Conservation (phyloP, 2,888 invertebrate species). For the Amiota mariae region DNA sequence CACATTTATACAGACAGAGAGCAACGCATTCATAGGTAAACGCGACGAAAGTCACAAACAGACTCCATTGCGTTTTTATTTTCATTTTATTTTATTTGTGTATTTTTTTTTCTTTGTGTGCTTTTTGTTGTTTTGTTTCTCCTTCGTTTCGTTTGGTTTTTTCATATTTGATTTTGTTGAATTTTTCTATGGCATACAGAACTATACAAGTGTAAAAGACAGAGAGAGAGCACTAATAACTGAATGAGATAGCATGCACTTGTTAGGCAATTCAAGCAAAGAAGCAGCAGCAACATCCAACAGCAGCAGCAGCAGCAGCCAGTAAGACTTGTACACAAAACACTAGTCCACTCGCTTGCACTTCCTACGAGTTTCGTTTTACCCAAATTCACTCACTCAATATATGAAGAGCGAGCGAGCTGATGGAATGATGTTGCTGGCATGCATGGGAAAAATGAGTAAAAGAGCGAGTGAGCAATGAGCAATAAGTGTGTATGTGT, state of each 20-base stretch:
- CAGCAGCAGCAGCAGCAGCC: conserved; percentile 39
- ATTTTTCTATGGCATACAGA: background rate
- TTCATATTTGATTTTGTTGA: background rate
- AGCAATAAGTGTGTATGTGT: conserved; percentile 26
- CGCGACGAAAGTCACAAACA: conserved; percentile 66
- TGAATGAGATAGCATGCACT: background rate
- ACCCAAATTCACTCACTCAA: too few species aligned
- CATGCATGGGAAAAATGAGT: conserved; percentile 29
- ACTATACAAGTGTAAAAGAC: background rate
- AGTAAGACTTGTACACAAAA: background rate
- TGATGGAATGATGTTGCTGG: conserved; percentile 46
- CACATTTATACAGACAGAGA: conserved; percentile 1
- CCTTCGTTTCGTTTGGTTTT: background rate
- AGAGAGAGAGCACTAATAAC: background rate
- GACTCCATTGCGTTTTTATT: conserved; percentile 69
- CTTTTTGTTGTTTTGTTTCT: background rate
- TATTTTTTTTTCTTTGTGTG: background rate
- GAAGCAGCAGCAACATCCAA: conserved; percentile 27
- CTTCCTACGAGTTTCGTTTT: too few species aligned
- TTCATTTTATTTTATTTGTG: background rate
- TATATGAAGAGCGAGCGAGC: conserved; percentile 1
- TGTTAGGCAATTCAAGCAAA: too few species aligned
- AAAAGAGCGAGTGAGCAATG: conserved; percentile 45
- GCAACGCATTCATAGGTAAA: conserved; percentile 40
- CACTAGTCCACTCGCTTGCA: background rate